A percentile compares a stretch with the other conserved stretches of the same genome.
phyloP scores from a whole-genome alignment of 2,113 vertebrate species.

The Ochotona princeps region DNA sequence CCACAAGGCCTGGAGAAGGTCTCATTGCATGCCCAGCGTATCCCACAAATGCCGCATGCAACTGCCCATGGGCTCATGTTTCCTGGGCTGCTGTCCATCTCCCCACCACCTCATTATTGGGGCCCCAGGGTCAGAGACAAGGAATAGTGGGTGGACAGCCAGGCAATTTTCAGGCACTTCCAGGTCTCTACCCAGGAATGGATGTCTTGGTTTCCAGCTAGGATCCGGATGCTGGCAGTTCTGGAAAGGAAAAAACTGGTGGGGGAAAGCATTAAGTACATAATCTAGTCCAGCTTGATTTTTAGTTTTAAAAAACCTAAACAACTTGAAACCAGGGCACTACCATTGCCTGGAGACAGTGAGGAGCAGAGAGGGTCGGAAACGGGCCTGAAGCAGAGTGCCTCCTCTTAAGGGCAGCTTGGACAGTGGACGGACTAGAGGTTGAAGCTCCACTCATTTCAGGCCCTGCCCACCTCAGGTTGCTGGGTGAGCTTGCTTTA shows the following conservation, averaged over 20 bases:
- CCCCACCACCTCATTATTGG: background rate
- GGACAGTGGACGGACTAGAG: background rate
- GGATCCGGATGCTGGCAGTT: background rate
- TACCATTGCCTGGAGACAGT: background rate
- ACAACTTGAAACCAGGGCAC: constrained; percentile 31
- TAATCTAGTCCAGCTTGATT: background rate
- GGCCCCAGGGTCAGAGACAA: background rate
- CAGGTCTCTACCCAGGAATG: background rate
- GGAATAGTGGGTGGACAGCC: background rate
- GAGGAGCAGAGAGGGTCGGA: background rate
- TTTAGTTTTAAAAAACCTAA: constrained; percentile 7
- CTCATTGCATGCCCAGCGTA: background rate
- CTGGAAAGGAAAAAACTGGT: background rate
- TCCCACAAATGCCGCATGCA: accelerated
- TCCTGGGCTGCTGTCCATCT: background rate
- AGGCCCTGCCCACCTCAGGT: background rate
- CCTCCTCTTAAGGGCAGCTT: background rate
- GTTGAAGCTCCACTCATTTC: background rate
- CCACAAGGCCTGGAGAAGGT: background rate
- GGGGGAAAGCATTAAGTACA: background rate
- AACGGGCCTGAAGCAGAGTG: background rate
- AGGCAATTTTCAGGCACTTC: background rate
- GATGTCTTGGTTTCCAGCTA: background rate
- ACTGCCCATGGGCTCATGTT: accelerated
- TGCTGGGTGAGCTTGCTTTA: background rate